phyloP scores from a whole-genome alignment of 30 jellyfish, hydroid and myxozoan genomes.

The Cassiopea xamachana region DNA sequence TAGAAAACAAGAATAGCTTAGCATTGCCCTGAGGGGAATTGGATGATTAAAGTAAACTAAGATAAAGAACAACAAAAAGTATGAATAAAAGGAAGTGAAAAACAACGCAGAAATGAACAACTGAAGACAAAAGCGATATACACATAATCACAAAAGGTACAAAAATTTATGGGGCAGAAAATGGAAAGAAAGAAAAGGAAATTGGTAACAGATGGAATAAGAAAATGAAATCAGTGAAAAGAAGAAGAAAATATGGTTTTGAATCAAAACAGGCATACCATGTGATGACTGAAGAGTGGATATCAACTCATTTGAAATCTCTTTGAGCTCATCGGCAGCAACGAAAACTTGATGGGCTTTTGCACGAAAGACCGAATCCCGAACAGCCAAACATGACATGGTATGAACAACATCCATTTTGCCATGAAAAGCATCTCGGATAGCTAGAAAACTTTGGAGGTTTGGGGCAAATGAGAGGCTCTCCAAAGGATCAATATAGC shows the following conservation, averaged over 20 bases:
- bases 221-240: neutral
- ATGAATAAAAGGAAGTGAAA: neutral
- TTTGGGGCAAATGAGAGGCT: conserved; percentile 68
- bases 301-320: conserved; percentile 29
- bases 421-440: conserved; percentile 43
- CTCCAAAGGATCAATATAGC: conserved; percentile 53
- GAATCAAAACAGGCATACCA: neutral
- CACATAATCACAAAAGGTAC: neutral
- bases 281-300: neutral
- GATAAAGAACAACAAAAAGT: neutral
- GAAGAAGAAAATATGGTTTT: neutral
- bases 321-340: conserved; percentile 52
- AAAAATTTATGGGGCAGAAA: neutral
- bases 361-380: conserved; percentile 41
- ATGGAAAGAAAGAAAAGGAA: neutral
- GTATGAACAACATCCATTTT: conserved; percentile 65
- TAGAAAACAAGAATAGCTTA: neutral
- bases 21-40: neutral
- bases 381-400: conserved; percentile 69
- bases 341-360: conserved; percentile 53
- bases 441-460: conserved; percentile 26
- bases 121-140: neutral
- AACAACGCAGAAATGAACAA: neutral
- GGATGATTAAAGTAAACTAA: neutral
- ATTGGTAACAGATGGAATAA: neutral